phyloP scores from a whole-genome alignment of 2,113 vertebrate species.

The Arenaria interpres region DNA sequence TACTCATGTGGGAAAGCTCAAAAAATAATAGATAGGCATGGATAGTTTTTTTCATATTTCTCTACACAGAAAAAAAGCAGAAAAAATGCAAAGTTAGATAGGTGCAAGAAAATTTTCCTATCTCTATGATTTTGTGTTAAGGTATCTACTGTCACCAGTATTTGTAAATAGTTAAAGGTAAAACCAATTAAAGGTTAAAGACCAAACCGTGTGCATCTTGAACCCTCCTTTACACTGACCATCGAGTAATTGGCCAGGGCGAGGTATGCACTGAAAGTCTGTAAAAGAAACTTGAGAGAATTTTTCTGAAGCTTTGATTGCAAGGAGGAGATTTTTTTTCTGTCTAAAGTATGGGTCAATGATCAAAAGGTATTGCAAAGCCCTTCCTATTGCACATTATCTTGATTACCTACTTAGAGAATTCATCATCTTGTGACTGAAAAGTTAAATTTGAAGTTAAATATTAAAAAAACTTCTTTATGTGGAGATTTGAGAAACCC shows the following conservation, averaged over 20 bases:
- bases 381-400: rapidly evolving
- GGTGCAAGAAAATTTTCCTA: not conserved
- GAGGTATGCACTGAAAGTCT: not conserved
- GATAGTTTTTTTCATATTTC: not conserved
- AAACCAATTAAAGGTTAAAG: not conserved
- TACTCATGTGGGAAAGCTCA: slow-evolving; percentile 3
- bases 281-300: not conserved
- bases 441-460: not conserved
- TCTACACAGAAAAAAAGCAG: not conserved
- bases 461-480: not conserved
- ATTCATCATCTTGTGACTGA: not conserved
- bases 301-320: not conserved
- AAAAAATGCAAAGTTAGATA: not conserved
- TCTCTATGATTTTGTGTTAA: not conserved
- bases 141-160: not conserved
- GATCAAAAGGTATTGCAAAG: not conserved
- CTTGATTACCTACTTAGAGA: not conserved
- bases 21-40: not conserved
- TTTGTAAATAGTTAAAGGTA: not conserved
- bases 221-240: not conserved
- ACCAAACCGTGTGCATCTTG: rapidly evolving
- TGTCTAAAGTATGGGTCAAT: not conserved
- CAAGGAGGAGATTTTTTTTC: not conserved
- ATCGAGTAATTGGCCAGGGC: not conserved
- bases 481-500: not conserved